Evolutionary conservation across 2,113 vertebrate species (phyloP), one percentile per base, ranked within the genome.

Genomic region (Etheostoma spectabile): DNA sequence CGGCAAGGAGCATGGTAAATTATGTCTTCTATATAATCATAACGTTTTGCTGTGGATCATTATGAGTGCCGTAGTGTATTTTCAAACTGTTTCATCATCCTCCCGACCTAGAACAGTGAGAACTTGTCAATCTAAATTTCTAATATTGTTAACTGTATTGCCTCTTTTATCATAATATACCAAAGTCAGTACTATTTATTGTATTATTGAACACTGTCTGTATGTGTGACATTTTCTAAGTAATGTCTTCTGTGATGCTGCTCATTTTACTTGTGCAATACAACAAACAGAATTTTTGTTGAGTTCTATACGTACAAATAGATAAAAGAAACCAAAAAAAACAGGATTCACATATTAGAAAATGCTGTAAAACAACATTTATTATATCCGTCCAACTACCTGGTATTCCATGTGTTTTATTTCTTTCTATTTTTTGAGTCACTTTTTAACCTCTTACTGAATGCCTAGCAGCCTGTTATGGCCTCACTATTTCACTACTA

Each of bases 211-310:
- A 22, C 30, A 27, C 22, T 56, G 42, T 55, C 18, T 0, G 8
- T 56, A 15, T 2, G 21, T 38, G 73, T 60, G 69, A 69, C 65
- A 22, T 64, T 73, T 72, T 48, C 14, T 55, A 33, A 1, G 21
- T 45, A 62, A 55, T 59, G 24, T 67, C 45, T 67, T 33, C 5
- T 63, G 51, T 69, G 46, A 67, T 49, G 72, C 78, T 80, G 38
- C 74, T 89, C 49, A 24, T 74, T 84, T 78, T n/a, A 74, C 69
- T 51, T 66, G 84, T 89, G 88, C 89, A 91, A 88, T 88, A 86
- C 61, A 49, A 66, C 1, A 30, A 82, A 42, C 24, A 72, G 65
- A 65, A 5, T 46, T 14, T 46, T 8, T 79, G 33, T 24, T 53
- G 18, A 52, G 30, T 86, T 72, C 61, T 6, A 49, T 15, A 53